Evolutionary conservation across 2,113 vertebrate genomes (phyloP), one percentile per base, ranked within the genome.

Genomic region (Carassius carassius): DNA sequence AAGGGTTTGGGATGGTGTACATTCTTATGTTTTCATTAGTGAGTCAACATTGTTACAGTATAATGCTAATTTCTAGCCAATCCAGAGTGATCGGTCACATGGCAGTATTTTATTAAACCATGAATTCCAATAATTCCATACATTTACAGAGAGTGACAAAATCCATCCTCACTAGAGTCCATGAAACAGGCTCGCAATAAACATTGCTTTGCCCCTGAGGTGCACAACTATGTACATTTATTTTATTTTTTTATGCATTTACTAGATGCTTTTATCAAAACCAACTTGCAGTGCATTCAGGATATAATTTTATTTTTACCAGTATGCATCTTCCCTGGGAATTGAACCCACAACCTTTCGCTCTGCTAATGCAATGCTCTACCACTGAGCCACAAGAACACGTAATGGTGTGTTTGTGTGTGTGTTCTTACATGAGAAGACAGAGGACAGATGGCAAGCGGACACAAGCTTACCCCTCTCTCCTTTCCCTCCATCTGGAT

Each of bases 361-460:
- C 29, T 29, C 29, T 29, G 29, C 29, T 29, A 29, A 29, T 29
- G 29, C 29, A 29, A 29, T 29, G 29, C 29, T 29, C 29, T 29
- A 29, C 29, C 29, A 29, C 29, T 29, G 29, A 29, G 29, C 29
- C 29, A 29, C 29, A 29, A 2, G 29, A 29, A 29, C 16, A 16
- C 9, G 32, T 29, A 56, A 16, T 16, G 1, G 41, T 62, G 58
- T 86, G 84, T 83, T 3, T 10, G 3, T 44, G 41, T 44, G 19
- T 83, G 81, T 87, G 80, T 70, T 58, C 14, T 47, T 87, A 84
- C 78, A 37, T 67, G 60, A 35, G 82, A 70, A 16, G 65, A 89
- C 90, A 90, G 88, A 88, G 90, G 90, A 89, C 92, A 92, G 92
- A 93, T 94, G 92, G 93, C 88, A 90, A 86, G 86, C 83, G 88